A percentile compares a stretch with the other conserved stretches of the same genome.
Conservation (phyloP, 1,140 invertebrate genomes). For the Drosophila sulfurigaster region DNA sequence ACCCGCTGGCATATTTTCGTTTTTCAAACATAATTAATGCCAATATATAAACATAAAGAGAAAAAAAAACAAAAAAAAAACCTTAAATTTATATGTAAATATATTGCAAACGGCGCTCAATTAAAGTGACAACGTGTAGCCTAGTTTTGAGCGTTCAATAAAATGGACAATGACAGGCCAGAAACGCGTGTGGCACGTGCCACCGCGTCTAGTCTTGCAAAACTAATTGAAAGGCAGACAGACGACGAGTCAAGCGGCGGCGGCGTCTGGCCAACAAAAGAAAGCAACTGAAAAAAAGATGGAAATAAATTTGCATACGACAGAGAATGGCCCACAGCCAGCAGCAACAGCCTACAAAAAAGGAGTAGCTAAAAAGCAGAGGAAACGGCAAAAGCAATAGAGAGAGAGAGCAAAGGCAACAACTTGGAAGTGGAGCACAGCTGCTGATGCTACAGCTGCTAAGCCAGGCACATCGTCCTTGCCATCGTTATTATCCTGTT, state of each 20-base stretch:
- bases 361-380: constrained; percentile 17
- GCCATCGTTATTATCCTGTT: constrained; percentile 82
- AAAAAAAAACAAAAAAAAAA: constrained; percentile 18
- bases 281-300: constrained; percentile 15
- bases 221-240: constrained; percentile 77
- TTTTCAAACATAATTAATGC: constrained; percentile 65
- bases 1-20: constrained; percentile 62
- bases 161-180: constrained; percentile 29
- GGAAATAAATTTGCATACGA: constrained; percentile 68
- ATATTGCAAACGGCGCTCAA: constrained; percentile 46
- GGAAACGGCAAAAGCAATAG: constrained; percentile 5
- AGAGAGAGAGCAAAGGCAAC: constrained; percentile 7
- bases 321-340: constrained; percentile 47
- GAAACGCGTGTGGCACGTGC: constrained; percentile 56
- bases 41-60: constrained; percentile 33
- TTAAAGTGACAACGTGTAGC: constrained; percentile 55
- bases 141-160: constrained; percentile 44
- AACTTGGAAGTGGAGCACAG: constrained; percentile 70
- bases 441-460: constrained; percentile 38
- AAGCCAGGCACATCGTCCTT: constrained; percentile 59
- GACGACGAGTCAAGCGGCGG: constrained; percentile 39
- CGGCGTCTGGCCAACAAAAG: constrained; percentile 41
- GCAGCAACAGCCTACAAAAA: constrained; percentile 57
- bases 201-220: constrained; percentile 62
- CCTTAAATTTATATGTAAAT: constrained; percentile 14